Evolutionary conservation across 2,113 vertebrate species (phyloP).

Genomic region (Dromaius novaehollandiae): DNA sequence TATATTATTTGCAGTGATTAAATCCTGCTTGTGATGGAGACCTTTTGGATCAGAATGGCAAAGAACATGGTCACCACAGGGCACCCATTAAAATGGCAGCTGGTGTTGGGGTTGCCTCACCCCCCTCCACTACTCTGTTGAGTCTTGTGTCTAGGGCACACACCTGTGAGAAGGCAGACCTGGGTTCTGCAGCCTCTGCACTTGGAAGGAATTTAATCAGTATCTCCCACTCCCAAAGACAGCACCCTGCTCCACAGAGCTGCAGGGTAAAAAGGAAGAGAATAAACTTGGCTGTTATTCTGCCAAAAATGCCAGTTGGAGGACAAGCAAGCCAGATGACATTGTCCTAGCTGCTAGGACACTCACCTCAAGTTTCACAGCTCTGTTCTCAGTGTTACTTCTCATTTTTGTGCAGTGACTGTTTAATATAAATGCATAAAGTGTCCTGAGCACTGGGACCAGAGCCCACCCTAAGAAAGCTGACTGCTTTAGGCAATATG

Average conservation of each 20-base stretch:
- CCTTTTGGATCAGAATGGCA: not conserved
- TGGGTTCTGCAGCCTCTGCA: not conserved
- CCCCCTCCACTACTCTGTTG: not conserved
- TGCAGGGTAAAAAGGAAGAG: not conserved
- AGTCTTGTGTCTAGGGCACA: not conserved
- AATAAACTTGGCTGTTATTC: not conserved
- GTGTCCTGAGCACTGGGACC: not conserved
- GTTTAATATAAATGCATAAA: not conserved
- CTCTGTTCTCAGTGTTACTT: not conserved
- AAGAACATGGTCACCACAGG: not conserved
- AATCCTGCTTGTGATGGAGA: not conserved
- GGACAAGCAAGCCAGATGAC: not conserved
- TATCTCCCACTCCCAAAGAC: not conserved
- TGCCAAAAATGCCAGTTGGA: not conserved
- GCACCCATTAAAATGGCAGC: not conserved
- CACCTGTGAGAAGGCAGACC: not conserved
- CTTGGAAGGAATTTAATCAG: not conserved
- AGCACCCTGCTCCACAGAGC: not conserved
- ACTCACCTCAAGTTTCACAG: fast-evolving
- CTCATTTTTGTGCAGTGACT: not conserved
- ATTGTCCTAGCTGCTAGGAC: not conserved
- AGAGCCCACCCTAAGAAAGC: not conserved
- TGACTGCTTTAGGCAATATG: not conserved
- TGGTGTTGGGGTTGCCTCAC: not conserved
- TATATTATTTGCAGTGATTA: not conserved